Conservation (phyloP, 2,888 invertebrate species). For the Gastracanthus pulcherrimus region DNA sequence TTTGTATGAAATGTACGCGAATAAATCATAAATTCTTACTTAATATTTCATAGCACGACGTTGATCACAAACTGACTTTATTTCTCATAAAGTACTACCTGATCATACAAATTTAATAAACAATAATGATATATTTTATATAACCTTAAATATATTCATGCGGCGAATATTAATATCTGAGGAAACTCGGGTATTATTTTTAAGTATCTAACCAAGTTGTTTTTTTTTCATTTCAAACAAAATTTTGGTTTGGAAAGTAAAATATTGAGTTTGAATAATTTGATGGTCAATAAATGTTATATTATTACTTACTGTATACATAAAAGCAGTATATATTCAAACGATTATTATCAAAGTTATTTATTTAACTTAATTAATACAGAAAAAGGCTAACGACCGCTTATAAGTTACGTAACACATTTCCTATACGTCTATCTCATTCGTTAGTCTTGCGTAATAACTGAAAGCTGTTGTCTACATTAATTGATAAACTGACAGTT, state of each 20-base stretch:
- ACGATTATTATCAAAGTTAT: not conserved
- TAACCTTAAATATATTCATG: no score
- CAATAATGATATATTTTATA: no score
- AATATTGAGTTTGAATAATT: not conserved
- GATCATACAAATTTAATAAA: no score
- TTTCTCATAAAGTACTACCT: no score
- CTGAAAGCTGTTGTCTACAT: not conserved
- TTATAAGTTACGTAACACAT: not conserved
- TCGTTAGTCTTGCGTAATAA: constrained; percentile 8
- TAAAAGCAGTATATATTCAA: not conserved
- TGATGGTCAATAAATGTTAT: not conserved
- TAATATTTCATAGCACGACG: not conserved
- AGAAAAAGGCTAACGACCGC: not conserved
- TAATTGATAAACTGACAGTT: not conserved
- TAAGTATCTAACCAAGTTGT: no score
- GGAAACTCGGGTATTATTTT: no score
- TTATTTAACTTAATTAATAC: constrained; percentile 9
- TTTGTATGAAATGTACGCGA: no score
- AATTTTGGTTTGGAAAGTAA: not conserved
- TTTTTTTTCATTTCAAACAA: not conserved
- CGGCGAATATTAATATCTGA: no score
- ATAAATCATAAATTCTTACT: not conserved
- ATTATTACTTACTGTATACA: not conserved
- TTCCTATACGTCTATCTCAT: not conserved
- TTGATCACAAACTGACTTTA: no score